Evolutionary conservation across 2,888 invertebrate genomes (phyloP).

Genomic region (Nysson spinosus): DNA sequence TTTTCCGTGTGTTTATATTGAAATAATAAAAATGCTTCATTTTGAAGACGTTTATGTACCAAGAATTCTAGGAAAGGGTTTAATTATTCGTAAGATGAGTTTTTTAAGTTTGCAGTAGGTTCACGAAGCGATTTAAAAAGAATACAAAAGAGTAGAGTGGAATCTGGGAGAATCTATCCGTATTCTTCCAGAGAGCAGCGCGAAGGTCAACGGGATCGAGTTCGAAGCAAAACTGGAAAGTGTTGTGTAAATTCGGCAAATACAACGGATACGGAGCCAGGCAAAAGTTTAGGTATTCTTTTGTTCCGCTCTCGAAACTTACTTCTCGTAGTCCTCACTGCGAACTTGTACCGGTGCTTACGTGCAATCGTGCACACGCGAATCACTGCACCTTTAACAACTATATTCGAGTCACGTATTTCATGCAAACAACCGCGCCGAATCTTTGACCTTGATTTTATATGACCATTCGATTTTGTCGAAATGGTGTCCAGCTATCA

Average conservation of each 20-base stretch:
- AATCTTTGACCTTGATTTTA: constrained; percentile 19
- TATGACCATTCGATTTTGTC: not conserved
- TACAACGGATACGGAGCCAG: not conserved
- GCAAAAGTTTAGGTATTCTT: not conserved
- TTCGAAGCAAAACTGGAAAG: constrained; percentile 51
- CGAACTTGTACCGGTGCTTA: no score
- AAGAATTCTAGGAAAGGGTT: no score
- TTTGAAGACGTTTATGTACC: no score
- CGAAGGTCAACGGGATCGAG: constrained; percentile 55
- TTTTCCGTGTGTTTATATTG: no score
- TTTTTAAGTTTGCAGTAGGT: not conserved
- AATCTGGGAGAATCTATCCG: constrained; percentile 33
- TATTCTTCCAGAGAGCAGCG: constrained; percentile 38
- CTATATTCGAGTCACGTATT: constrained; percentile 23
- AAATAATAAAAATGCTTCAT: no score
- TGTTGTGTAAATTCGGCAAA: constrained; percentile 39
- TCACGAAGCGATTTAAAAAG: not conserved
- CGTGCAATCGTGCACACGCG: not conserved
- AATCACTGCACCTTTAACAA: constrained; percentile 9
- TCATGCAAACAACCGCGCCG: constrained; percentile 4
- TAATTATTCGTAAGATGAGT: not conserved
- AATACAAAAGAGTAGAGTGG: constrained; percentile 2
- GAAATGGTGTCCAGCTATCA: not conserved
- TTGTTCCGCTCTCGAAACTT: not conserved
- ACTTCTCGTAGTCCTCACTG: not conserved